Evolutionary conservation across 2,888 invertebrate genomes (phyloP).

Genomic region (Trachelus iudaicus): DNA sequence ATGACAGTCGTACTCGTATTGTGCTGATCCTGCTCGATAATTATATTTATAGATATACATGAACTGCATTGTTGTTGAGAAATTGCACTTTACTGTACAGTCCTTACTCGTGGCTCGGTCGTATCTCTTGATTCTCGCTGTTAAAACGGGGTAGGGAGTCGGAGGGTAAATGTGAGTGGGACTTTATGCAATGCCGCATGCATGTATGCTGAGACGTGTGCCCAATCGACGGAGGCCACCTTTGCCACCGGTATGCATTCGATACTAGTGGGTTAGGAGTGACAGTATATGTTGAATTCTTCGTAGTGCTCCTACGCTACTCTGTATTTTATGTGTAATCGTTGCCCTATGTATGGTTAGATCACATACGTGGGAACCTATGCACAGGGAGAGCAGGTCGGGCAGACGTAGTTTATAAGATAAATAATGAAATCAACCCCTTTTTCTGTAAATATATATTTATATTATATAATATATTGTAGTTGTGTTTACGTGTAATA

Average conservation of each 20-base stretch:
- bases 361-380: not conserved
- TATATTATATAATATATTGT: not conserved
- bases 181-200: not conserved
- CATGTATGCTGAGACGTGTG: not conserved
- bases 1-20: not conserved
- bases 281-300: not conserved
- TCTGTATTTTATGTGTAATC: not conserved
- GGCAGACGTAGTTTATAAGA: not conserved
- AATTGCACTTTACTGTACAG: not conserved
- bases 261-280: not conserved
- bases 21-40: not conserved
- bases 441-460: too few relatives aligned
- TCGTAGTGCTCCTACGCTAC: not conserved
- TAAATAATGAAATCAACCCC: too few relatives aligned
- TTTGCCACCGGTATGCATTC: not conserved
- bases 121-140: not conserved
- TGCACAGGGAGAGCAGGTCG: not conserved
- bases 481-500: not conserved
- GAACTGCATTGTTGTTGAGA: not conserved
- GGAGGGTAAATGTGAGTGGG: not conserved
- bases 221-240: not conserved
- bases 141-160: not conserved
- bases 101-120: not conserved
- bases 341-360: not conserved
- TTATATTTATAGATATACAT: not conserved